Evolutionary conservation across 35 echinoderm and acorn worm genomes (phyloP), one percentile per base, ranked within the genome.

Genomic region (Lytechinus pictus): DNA sequence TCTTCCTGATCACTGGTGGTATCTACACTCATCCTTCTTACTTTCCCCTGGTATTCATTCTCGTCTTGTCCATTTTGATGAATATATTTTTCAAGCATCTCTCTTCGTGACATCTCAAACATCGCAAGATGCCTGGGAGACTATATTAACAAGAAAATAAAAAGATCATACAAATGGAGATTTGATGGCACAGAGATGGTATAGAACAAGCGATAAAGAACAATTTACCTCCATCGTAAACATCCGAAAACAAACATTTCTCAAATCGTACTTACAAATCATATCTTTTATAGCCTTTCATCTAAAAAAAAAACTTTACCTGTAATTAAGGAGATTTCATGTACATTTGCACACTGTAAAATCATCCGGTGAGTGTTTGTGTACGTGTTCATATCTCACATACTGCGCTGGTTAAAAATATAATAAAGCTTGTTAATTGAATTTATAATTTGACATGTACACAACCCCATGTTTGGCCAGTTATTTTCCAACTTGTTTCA

Each of bases 11-110:
- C 92, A 57, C 92, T 93, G 54, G 92, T 54, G 3, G 92, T 27
- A 93, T 93, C 92, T 9, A 93, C 92, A 57, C 92, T 93, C 92
- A 93, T 93, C 57, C 92, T 93, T 16, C 52, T 93, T 27, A 54
- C n/a, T 93, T 57, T 93, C 13, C 56, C 92, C 8, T 27, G 92
- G 27, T 57, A 28, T 28, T 93, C 92, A 93, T 6, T 19, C 92
- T 93, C 92, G n/a, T 93, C 92, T 28, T 93, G 53, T 6, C 92
- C 92, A 93, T 93, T 93, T 44, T 93, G 92, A 44, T 93, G 92
- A 24, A 93, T 93, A 54, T 93, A 93, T 54, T 93, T 54, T 6
- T 93, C 92, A 3, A 93, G 92, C 54, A 93, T 54, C 53, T 93
- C 92, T 57, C 92, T 33, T 57, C 92, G 52, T 93, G 92, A 93